These are phyloP conservation scores for Gambusia yucatana DNA, from an alignment of 2,797 vertebrate species.

Conservation along the genomic window DNA sequence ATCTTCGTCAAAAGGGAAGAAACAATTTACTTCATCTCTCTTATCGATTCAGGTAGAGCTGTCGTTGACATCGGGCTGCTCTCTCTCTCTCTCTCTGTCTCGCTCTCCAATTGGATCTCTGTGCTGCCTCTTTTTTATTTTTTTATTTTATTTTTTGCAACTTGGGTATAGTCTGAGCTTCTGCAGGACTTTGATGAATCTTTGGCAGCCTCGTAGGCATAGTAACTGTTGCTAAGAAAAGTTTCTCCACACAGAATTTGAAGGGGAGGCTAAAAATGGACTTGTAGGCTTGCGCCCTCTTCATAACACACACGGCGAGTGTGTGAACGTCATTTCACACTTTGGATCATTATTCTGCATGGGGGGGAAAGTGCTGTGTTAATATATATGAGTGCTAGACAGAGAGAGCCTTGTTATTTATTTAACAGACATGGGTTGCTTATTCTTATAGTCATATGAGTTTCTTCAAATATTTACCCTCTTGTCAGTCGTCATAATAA, in stretches of 20 bases:
- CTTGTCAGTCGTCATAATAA: neutral
- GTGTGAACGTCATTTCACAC: slow-evolving; percentile 27
- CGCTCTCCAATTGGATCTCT: slow-evolving; percentile 43
- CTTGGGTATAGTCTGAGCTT: slow-evolving; percentile 53
- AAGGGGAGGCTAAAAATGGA: slow-evolving; percentile 28
- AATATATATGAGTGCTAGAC: slow-evolving; percentile 3
- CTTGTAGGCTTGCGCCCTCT: neutral
- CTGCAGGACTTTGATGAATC: slow-evolving; percentile 54
- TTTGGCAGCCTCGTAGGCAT: slow-evolving; percentile 52
- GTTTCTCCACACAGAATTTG: slow-evolving; percentile 25
- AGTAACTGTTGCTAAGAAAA: slow-evolving; percentile 44
- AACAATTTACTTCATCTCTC: slow-evolving; percentile 59
- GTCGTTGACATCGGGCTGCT: slow-evolving; percentile 37
- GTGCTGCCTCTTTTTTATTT: slow-evolving; percentile 9
- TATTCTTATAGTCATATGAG: neutral
- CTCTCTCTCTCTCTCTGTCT: neutral
- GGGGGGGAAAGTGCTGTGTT: slow-evolving; percentile 19
- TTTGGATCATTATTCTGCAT: slow-evolving; percentile 34
- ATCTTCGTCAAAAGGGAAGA: slow-evolving; percentile 51
- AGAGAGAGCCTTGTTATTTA: slow-evolving; percentile 8
- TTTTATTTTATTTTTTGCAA: slow-evolving; percentile 16
- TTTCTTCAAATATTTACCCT: neutral
- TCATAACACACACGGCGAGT: slow-evolving; percentile 13
- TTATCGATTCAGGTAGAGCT: slow-evolving; percentile 63
- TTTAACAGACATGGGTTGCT: neutral